phyloP scores from a whole-genome alignment of 2,113 vertebrate genomes.

The Corythoichthys intestinalis region DNA sequence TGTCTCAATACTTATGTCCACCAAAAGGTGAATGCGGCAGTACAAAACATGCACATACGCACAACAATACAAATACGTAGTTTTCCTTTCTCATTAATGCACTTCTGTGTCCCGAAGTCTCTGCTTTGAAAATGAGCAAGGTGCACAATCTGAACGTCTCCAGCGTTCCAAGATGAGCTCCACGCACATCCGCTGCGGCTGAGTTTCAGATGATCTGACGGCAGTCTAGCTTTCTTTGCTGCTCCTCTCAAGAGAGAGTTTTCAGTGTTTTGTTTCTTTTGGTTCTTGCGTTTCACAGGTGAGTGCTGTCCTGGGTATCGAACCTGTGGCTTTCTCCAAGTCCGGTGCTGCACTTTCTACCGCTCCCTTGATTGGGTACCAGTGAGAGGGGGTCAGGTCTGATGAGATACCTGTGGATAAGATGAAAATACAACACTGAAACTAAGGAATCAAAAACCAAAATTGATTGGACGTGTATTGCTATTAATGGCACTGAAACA shows the following conservation, averaged over 20 bases:
- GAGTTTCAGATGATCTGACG: constrained; percentile 12
- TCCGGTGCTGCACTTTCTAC: constrained; percentile 65
- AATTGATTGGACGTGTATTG: too few species aligned
- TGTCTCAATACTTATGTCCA: constrained; percentile 3
- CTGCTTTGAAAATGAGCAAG: constrained; percentile 50
- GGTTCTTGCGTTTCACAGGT: constrained; percentile 64
- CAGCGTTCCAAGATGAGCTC: constrained; percentile 52
- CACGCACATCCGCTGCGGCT: constrained; percentile 45
- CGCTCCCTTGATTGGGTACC: constrained; percentile 68
- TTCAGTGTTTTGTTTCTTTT: constrained; percentile 21
- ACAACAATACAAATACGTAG: constrained; percentile 47
- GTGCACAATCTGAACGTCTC: constrained; percentile 63
- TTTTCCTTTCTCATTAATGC: constrained; percentile 62
- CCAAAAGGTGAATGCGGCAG: constrained; percentile 34
- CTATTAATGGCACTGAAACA: too few species aligned
- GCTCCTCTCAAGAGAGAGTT: constrained; percentile 17
- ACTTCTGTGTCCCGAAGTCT: constrained; percentile 70
- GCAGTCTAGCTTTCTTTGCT: constrained; percentile 4
- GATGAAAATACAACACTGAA: background rate
- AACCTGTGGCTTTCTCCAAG: constrained; percentile 70
- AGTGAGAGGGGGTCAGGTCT: constrained; percentile 77
- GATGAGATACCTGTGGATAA: constrained; percentile 73
- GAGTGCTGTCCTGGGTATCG: constrained; percentile 75
- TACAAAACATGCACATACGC: constrained; percentile 66
- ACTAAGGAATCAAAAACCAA: too few species aligned